phyloP scores from a whole-genome alignment of 1,140 invertebrate genomes.

The Propsilocerus akamusi region DNA sequence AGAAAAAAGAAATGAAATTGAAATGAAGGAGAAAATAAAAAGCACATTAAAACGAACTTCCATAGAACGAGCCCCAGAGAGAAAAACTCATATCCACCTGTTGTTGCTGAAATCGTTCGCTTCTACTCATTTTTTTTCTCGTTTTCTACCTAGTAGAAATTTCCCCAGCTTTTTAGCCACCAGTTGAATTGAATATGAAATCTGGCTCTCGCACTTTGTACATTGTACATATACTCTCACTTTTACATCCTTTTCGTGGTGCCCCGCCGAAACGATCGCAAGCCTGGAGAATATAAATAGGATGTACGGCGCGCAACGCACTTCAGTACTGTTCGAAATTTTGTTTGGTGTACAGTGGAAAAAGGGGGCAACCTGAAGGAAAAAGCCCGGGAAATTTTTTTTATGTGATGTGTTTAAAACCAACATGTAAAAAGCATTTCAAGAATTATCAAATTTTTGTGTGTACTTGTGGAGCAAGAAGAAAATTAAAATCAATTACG shows the following conservation, averaged over 20 bases:
- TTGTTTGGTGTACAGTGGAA: background rate
- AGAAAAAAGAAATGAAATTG: too few relatives aligned
- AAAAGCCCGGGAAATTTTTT: too few relatives aligned
- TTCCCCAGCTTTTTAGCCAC: background rate
- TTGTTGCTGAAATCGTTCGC: background rate
- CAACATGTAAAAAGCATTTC: too few relatives aligned
- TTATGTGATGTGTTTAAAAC: too few relatives aligned
- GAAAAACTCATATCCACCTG: background rate
- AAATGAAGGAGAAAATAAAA: too few relatives aligned
- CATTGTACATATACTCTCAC: background rate
- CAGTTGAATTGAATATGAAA: background rate
- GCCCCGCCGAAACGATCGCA: background rate
- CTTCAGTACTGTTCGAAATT: background rate
- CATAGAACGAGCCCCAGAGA: too few relatives aligned
- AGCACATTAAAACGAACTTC: too few relatives aligned
- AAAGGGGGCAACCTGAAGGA: background rate
- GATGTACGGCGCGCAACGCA: background rate
- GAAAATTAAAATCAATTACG: too few relatives aligned
- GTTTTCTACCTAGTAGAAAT: background rate
- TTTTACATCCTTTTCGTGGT: background rate
- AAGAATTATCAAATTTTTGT: too few relatives aligned
- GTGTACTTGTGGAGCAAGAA: too few relatives aligned
- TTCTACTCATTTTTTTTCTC: background rate
- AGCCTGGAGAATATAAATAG: background rate
- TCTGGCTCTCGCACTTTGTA: too few relatives aligned